Evolutionary conservation across 2,888 invertebrate genomes (phyloP).

Genomic region (Isoperla grammatica): DNA sequence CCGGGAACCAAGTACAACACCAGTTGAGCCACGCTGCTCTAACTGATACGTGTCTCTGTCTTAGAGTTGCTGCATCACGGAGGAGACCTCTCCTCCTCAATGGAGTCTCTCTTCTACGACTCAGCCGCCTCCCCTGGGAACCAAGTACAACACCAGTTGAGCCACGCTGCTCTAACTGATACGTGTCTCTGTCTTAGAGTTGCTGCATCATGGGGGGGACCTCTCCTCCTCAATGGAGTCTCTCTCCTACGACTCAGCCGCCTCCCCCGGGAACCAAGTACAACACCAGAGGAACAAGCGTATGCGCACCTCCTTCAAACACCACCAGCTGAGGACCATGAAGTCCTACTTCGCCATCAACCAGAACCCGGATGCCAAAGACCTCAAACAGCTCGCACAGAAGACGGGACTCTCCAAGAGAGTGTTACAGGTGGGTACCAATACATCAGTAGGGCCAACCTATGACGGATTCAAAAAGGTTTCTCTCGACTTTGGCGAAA

Average conservation of each 20-base stretch:
- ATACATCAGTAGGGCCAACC: slow-evolving; percentile 21
- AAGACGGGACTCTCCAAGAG: slow-evolving; percentile 98
- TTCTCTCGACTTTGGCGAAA: too few relatives aligned
- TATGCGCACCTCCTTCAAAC: slow-evolving; percentile 98
- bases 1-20: slow-evolving; percentile 43
- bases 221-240: slow-evolving; percentile 56
- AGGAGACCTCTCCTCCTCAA: slow-evolving; percentile 44
- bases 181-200: slow-evolving; percentile 50
- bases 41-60: slow-evolving; percentile 37
- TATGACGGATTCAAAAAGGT: too few relatives aligned
- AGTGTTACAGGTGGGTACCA: slow-evolving; percentile 82
- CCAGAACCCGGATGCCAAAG: slow-evolving; percentile 99
- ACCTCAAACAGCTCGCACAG: slow-evolving; percentile 94
- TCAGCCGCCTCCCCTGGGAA: slow-evolving; percentile 34
- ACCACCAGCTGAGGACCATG: slow-evolving; percentile 97
- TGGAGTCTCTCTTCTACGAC: slow-evolving; percentile 70
- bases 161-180: slow-evolving; percentile 56
- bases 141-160: slow-evolving; percentile 55
- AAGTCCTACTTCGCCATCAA: slow-evolving; percentile 98
- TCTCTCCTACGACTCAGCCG: slow-evolving; percentile 54
- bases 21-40: slow-evolving; percentile 85
- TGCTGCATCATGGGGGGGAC: slow-evolving; percentile 57
- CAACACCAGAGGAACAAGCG: slow-evolving; percentile 75
- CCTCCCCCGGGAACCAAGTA: slow-evolving; percentile 36
- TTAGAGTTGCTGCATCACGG: slow-evolving; percentile 68